phyloP scores from a whole-genome alignment of 2,888 invertebrate species.

The Scaptomyza flava region DNA sequence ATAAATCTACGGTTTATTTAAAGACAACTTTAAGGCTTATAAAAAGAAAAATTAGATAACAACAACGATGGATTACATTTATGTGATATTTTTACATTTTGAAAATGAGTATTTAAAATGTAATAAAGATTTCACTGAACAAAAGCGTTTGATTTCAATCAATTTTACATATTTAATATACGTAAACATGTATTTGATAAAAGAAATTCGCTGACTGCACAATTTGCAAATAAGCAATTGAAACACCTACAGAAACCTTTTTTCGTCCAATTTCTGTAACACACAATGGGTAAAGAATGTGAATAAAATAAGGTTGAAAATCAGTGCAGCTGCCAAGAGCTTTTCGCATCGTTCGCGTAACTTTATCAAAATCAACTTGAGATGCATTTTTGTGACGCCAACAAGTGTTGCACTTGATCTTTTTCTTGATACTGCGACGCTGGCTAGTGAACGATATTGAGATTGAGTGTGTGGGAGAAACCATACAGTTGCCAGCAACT shows the following conservation, averaged over 20 bases:
- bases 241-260: constrained; percentile 13
- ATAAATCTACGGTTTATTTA: constrained; percentile 22
- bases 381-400: constrained; percentile 73
- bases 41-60: background rate
- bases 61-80: background rate
- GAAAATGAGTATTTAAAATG: too few species aligned
- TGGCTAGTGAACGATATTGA: constrained; percentile 33
- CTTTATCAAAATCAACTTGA: constrained; percentile 66
- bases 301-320: background rate
- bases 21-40: too few species aligned
- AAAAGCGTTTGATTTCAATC: too few species aligned
- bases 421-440: constrained; percentile 62
- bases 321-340: constrained; percentile 42
- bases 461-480: constrained; percentile 53
- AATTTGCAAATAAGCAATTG: constrained; percentile 23
- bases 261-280: constrained; percentile 8
- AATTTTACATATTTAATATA: too few species aligned
- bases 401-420: constrained; percentile 78
- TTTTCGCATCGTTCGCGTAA: constrained; percentile 47
- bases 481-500: constrained; percentile 13
- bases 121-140: too few species aligned
- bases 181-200: background rate
- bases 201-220: constrained; percentile 8
- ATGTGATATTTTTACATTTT: background rate
- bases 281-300: background rate